phyloP scores from a whole-genome alignment of 2,888 invertebrate genomes.

The Lysandra bellargus region DNA sequence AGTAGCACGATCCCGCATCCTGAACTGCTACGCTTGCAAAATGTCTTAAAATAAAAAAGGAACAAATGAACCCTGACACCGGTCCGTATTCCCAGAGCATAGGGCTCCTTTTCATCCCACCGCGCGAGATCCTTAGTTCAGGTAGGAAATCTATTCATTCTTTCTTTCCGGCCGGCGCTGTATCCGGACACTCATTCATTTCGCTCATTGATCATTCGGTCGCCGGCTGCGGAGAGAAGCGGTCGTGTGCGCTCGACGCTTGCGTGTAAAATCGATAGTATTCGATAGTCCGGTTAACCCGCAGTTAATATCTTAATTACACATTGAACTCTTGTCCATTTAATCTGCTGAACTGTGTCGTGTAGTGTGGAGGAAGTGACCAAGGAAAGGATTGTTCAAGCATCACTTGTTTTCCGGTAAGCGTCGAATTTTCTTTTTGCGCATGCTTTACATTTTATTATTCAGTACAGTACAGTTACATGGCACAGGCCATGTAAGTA shows the following conservation, averaged over 20 bases:
- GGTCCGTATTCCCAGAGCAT: background rate
- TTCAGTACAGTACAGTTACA: background rate
- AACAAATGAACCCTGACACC: conserved; percentile 27
- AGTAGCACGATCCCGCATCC: conserved; percentile 52
- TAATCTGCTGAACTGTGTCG: background rate
- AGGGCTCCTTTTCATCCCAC: background rate
- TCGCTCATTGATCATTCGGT: conserved; percentile 20
- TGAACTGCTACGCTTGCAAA: conserved; percentile 56
- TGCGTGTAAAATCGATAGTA: conserved; percentile 21
- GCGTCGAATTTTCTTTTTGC: background rate
- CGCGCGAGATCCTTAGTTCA: background rate
- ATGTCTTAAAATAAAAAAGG: conserved; percentile 27
- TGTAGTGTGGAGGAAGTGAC: background rate
- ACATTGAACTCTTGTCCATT: background rate
- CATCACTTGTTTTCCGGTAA: background rate
- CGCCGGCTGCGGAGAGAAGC: background rate
- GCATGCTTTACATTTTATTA: background rate
- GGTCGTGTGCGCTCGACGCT: background rate
- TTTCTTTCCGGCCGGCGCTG: conserved; percentile 24
- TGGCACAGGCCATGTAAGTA: background rate
- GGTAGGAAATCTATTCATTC: conserved; percentile 30
- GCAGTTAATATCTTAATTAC: background rate
- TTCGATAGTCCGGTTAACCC: conserved; percentile 7
- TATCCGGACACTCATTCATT: conserved; percentile 25
- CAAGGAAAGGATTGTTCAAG: background rate